Evolutionary conservation across 2,797 vertebrate species (phyloP), one percentile per base, ranked within the genome.

Genomic region (Pipistrellus pipistrellus): DNA sequence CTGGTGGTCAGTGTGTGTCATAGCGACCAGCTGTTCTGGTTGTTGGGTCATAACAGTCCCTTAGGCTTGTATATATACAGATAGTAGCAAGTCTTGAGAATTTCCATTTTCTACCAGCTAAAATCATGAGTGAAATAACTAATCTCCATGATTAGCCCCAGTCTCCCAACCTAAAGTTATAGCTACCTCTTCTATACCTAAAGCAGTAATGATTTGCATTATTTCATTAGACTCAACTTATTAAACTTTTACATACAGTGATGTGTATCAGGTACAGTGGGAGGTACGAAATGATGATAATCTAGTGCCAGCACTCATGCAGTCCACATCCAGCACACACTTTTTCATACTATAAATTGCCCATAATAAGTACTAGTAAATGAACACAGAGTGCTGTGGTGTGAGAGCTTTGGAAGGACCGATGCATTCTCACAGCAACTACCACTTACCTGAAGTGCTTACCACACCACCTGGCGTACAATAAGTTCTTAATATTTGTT

Each of bases 61-160:
- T 55, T 55, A 21, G 53, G 18, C 7, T 55, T 55, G 21, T 21
- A 55, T 51, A 51, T 51, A 51, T 53, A 53, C 2, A 20, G 18
- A 53, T 55, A 55, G n/a, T 71, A 87, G 35, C 21, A 59, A 68
- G 86, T 90, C 53, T 77, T 94, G 59, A 89, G 9, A 80, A 51
- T 69, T 83, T 46, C 38, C 4, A 71, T 55, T 82, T 91, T 87
- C 76, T 91, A 59, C 1, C 76, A 35, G 81, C 32, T 86, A 13
- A 96, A 94, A 44, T 84, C 77, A 81, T 68, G 71, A 87, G 44
- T 80, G 71, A 77, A 64, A 94, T 71, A 51, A 30, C 68, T 89
- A 64, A 84, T 71, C 30, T 85, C 35, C 62, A 55, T 35, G 72
- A 93, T 88, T 89, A 72, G 89, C 66, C 9, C 32, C 30, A 86